Conservation (phyloP, 2,797 vertebrate species). For the Perdix hodgsoniae region DNA sequence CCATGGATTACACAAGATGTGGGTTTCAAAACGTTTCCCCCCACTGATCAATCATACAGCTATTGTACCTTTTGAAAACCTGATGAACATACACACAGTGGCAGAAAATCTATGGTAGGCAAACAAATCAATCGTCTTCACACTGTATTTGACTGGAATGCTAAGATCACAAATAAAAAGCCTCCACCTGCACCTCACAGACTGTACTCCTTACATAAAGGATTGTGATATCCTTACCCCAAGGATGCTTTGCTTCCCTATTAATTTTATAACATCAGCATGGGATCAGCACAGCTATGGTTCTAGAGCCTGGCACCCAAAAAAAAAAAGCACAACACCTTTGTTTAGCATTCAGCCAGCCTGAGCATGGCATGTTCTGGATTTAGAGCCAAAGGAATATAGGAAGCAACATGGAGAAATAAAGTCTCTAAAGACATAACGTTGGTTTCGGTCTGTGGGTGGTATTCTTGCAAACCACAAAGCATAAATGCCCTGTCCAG, state of each 20-base stretch:
- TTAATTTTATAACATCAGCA: not conserved
- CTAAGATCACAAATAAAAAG: not conserved
- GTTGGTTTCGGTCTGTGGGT: conserved; percentile 26
- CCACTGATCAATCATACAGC: not conserved
- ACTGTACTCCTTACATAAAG: not conserved
- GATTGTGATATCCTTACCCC: not conserved
- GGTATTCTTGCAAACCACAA: conserved; percentile 63
- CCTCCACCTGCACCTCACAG: not conserved
- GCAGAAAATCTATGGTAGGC: conserved; percentile 51
- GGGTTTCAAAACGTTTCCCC: not conserved
- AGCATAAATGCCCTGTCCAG: conserved; percentile 62
- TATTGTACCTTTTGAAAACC: conserved; percentile 9
- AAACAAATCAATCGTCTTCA: conserved; percentile 31
- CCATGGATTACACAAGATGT: not conserved
- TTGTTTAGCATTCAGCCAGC: not conserved
- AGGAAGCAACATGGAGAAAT: not conserved
- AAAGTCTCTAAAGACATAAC: not conserved
- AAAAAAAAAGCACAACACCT: not conserved
- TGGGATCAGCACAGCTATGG: not conserved
- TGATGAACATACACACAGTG: conserved; percentile 17
- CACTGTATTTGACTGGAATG: not conserved
- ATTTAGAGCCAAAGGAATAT: not conserved
- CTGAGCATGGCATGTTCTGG: not conserved
- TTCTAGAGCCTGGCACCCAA: not conserved
- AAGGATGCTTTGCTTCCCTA: not conserved